Evolutionary conservation across 2,113 vertebrate genomes (phyloP).

Genomic region (Dunckerocampus dactyliophorus): DNA sequence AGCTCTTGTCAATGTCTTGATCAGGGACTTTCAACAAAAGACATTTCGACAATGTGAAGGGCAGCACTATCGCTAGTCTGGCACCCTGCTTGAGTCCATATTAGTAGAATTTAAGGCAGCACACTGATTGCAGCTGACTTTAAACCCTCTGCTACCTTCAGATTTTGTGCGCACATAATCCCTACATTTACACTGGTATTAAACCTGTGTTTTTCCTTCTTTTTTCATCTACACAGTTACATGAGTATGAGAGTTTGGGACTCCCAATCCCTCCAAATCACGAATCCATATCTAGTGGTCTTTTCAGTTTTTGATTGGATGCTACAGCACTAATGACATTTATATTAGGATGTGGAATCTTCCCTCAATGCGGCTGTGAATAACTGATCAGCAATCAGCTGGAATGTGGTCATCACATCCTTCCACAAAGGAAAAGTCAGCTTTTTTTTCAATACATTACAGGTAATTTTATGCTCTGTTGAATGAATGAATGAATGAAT

Average conservation of each 20-base stretch:
- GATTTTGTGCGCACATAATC: slow-evolving; percentile 1
- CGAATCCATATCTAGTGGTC: too few species aligned
- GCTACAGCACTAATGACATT: too few species aligned
- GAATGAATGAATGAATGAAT: too few species aligned
- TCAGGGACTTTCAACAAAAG: slow-evolving; percentile 24
- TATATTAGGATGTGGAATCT: too few species aligned
- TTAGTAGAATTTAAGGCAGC: slow-evolving; percentile 15
- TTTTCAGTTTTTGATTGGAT: too few species aligned
- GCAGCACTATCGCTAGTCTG: slow-evolving; percentile 20
- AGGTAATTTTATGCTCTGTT: too few species aligned
- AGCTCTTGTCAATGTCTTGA: slow-evolving; percentile 32
- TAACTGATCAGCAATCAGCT: too few species aligned
- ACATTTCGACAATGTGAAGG: slow-evolving; percentile 34
- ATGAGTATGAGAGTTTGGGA: background rate
- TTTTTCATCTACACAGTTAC: background rate
- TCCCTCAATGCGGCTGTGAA: too few species aligned
- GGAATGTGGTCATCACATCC: too few species aligned
- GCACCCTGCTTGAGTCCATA: background rate
- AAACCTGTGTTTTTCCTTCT: background rate
- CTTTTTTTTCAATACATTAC: too few species aligned
- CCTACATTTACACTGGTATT: background rate
- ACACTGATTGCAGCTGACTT: background rate
- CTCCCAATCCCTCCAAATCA: too few species aligned
- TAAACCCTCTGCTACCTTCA: slow-evolving; percentile 5
- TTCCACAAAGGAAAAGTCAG: too few species aligned